Base-by-base conservation (phyloP, 2,113 vertebrate genomes). In the Ceyx cyanopectus region DNA sequence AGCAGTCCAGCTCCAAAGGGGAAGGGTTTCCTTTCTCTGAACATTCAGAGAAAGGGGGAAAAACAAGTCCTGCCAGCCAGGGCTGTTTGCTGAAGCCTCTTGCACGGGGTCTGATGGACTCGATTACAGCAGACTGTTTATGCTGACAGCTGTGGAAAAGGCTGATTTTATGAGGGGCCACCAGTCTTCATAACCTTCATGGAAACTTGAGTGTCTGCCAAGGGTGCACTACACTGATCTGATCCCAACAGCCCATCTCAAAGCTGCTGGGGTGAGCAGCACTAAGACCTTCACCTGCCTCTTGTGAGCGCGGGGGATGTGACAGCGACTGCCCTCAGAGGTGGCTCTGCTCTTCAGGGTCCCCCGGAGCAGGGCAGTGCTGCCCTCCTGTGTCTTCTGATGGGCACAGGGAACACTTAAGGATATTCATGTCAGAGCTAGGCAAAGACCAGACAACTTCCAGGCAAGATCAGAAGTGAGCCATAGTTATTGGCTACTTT, bases 71-170 rank as follows among this genome's bases (percentile, higher is more conserved):
- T 65, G 34, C 22, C 48, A 50, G 43, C 27, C 0, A 0, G 5
- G 57, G 60, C 40, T 75, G 37, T 32, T 20, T 56, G n/a, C 66
- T 81, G 67, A 79, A 85, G 51, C 40, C 15, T 43, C 57, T 67
- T 69, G 63, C 30, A 54, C 29, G 87, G 34, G 3, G 0, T 4
- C 11, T 0, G 18, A 86, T 10, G 0, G 0, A 6, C 0, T 4
- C 20, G 32, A 56, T 46, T 37, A 48, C 45, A 54, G 80, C n/a
- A 30, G 67, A 14, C 5, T 34, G 65, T 17, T 80, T n/a, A 48
- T 45, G 60, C 26, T 2, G 2, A 53, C 32, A 75, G 62, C 34
- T 57, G n/a, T 7, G 63, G 32, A 65, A 74, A 92, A 74, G 56
- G 32, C 51, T 51, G 27, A 1, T 53, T 77, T 80, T 50, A 83